A percentile compares a stretch with the other conserved stretches of the same genome.
Evolutionary conservation across 1,140 invertebrate species (phyloP).

Genomic region (Oryctes rhinoceros): DNA sequence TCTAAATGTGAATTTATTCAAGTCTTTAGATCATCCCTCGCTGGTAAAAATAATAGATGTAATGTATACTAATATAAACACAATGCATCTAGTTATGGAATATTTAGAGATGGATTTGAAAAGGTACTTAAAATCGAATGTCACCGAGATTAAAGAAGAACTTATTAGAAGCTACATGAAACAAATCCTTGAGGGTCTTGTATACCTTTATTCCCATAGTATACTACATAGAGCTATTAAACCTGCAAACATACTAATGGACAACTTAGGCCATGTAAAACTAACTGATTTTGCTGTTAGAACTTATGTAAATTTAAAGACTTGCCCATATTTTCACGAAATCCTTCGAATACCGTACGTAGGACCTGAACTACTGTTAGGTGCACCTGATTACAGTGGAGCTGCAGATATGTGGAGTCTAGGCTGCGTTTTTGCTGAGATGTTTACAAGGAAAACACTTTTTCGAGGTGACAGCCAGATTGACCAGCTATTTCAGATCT

Average conservation of each 20-base stretch:
- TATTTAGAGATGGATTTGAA: background rate
- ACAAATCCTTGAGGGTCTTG: slow-evolving; percentile 85
- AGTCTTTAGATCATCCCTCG: background rate
- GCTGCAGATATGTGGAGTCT: slow-evolving; percentile 96
- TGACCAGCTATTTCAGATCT: slow-evolving; percentile 92
- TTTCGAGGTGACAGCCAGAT: slow-evolving; percentile 96
- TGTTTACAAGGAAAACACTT: slow-evolving; percentile 82
- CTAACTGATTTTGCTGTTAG: slow-evolving; percentile 96
- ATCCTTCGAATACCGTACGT: slow-evolving; percentile 67
- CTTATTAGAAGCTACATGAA: slow-evolving; percentile 73
- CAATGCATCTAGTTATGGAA: background rate
- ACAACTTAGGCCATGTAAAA: slow-evolving; percentile 88
- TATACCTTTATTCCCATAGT: slow-evolving; percentile 83
- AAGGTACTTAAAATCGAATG: background rate
- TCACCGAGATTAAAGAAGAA: background rate
- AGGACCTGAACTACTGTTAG: slow-evolving; percentile 95
- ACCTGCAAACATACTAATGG: slow-evolving; percentile 93
- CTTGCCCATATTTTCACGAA: slow-evolving; percentile 73
- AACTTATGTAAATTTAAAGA: slow-evolving; percentile 76
- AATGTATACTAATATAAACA: background rate
- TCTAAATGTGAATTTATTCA: background rate
- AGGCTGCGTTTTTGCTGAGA: slow-evolving; percentile 94
- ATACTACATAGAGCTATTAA: slow-evolving; percentile 93
- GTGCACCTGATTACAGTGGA: slow-evolving; percentile 86
- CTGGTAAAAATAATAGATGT: background rate